phyloP scores from a whole-genome alignment of 2,888 invertebrate species.

The Heliconius ethilla region DNA sequence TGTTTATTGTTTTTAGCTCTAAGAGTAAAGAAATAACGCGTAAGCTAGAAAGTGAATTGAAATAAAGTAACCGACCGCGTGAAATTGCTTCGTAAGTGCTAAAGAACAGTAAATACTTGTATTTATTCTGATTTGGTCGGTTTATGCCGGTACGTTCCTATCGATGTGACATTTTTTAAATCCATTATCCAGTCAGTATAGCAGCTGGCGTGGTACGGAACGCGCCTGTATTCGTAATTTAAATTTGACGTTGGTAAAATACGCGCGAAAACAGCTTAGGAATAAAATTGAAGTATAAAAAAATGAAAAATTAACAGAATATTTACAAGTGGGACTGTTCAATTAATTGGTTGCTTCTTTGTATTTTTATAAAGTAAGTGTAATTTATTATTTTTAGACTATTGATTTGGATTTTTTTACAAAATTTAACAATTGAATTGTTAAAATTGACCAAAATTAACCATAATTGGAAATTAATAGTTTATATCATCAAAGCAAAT shows the following conservation, averaged over 20 bases:
- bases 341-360: background rate
- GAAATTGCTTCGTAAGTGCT: constrained; percentile 51
- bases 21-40: constrained; percentile 53
- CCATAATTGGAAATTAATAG: background rate
- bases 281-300: background rate
- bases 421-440: background rate
- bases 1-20: constrained; percentile 50
- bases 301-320: background rate
- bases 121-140: constrained; percentile 68
- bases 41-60: constrained; percentile 67
- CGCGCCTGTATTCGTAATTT: constrained; percentile 48
- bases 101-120: constrained; percentile 55
- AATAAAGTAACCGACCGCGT: constrained; percentile 60
- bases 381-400: background rate
- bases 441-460: background rate
- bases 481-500: too few species aligned
- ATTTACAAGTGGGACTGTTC: background rate
- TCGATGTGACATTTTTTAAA: constrained; percentile 55
- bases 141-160: constrained; percentile 71
- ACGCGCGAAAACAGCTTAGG: constrained; percentile 40
- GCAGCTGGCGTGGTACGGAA: constrained; percentile 50
- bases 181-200: constrained; percentile 60
- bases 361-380: background rate
- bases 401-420: background rate
- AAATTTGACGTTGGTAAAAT: constrained; percentile 43